Conservation (phyloP, 2,113 vertebrate species). For the Nannobrachium achirus region DNA sequence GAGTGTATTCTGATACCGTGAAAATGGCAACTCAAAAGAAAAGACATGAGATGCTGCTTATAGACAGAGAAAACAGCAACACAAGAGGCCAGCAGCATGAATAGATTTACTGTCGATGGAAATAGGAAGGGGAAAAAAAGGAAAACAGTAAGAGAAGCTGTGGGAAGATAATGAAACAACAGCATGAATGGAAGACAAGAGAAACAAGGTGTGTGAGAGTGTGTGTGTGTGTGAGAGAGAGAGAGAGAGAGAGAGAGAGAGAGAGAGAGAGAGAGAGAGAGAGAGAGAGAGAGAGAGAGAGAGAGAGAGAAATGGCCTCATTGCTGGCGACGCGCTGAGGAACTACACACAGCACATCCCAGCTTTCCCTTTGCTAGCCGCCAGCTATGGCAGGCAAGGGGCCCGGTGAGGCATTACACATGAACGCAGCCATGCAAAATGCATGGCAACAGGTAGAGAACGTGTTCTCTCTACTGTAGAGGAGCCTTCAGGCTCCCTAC, state of each 20-base stretch:
- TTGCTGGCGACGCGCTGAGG: slow-evolving; percentile 1
- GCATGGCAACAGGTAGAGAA: slow-evolving; percentile 60
- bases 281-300: not conserved
- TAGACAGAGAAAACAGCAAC: too few relatives aligned
- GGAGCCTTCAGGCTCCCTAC: slow-evolving; percentile 30
- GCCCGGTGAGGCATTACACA: slow-evolving; percentile 21
- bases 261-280: not conserved
- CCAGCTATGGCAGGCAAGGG: slow-evolving; percentile 21
- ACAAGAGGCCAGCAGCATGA: too few relatives aligned
- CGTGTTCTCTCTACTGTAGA: slow-evolving; percentile 27
- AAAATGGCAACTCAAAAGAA: too few relatives aligned
- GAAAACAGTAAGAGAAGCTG: too few relatives aligned
- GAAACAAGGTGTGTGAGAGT: too few relatives aligned
- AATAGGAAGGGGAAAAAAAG: too few relatives aligned
- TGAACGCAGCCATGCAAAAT: slow-evolving; percentile 51
- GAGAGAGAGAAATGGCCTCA: not conserved
- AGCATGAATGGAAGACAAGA: too few relatives aligned
- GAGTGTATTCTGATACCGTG: too few relatives aligned
- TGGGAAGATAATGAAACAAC: too few relatives aligned
- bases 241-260: slow-evolving; percentile 2
- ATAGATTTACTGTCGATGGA: too few relatives aligned
- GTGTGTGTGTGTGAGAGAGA: slow-evolving; percentile 17
- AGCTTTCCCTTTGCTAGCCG: slow-evolving; percentile 15
- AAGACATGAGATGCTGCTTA: too few relatives aligned
- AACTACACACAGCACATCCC: not conserved